These are phyloP conservation scores for Phylloscopus whistleri DNA, from an alignment of 2,113 vertebrate genomes.

Conservation along the genomic window DNA sequence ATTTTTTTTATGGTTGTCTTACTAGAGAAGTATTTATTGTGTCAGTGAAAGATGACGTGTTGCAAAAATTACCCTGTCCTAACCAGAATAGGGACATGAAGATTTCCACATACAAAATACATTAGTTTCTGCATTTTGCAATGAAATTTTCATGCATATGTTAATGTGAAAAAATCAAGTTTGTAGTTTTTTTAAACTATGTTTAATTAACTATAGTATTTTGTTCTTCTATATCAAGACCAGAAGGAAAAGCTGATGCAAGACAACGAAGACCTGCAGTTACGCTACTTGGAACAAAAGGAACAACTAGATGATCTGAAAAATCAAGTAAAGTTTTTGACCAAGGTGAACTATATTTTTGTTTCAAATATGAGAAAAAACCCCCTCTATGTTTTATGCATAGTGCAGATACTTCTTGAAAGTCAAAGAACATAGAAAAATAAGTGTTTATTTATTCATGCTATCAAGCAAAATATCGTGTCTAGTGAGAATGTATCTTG, in stretches of 20 bases:
- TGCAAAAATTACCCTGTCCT: not conserved
- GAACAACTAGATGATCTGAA: constrained; percentile 82
- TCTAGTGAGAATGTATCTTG: constrained; percentile 53
- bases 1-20: not conserved
- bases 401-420: constrained; percentile 56
- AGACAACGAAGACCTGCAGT: not conserved
- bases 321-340: constrained; percentile 74
- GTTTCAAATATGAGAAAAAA: not conserved
- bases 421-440: constrained; percentile 65
- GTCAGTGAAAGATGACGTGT: not conserved
- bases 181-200: not conserved
- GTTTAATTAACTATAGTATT: not conserved
- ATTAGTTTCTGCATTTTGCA: not conserved
- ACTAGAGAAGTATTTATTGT: not conserved
- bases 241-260: not conserved
- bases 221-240: not conserved
- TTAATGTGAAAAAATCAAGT: not conserved
- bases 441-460: constrained; percentile 74
- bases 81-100: not conserved
- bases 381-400: constrained; percentile 68
- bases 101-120: not conserved
- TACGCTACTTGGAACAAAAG: constrained; percentile 57
- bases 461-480: not conserved
- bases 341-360: constrained; percentile 71
- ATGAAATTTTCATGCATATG: not conserved